Evolutionary conservation across 2,797 vertebrate species (phyloP), one percentile per base, ranked within the genome.

Genomic region (Sebastes itinus): DNA sequence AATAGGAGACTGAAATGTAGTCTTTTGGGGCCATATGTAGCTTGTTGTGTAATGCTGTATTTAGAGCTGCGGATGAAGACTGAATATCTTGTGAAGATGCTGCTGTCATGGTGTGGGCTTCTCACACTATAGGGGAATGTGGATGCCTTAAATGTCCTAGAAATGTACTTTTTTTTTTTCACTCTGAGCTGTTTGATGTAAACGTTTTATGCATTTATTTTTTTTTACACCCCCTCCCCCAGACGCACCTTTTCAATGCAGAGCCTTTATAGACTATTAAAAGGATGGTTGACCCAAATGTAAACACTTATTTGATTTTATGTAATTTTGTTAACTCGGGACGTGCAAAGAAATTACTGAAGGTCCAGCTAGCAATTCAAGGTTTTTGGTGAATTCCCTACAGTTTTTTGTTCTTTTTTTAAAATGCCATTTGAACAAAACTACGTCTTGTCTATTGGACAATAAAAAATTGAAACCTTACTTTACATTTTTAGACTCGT

Each of bases 381-480:
- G 32, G 5, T 32, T 83, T 12, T 72, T 52, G 10, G 11, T 68
- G 7, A 72, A 61, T 77, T 73, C 32, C 20, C 20, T 42, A 30
- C 35, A 46, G 3, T 46, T 68, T 70, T 14, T 14, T 38, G 69
- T 72, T 76, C 38, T 68, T 79, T 72, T 76, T 92, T 75, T 38
- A 14, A 14, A 60, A 76, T 72, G 20, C 55, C 20, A 56, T 69
- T 77, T 78, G 25, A 85, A 84, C 75, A 80, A 91, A 87, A 78
- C 61, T 75, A 73, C 73, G 70, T 77, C 81, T 92, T 92, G 93
- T 94, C 89, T 89, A 30, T 89, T 84, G 63, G 94, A 94, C 92
- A 95, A 95, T 95, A 93, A 96, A 95, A 59, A n/a, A 33, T 2
- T 80, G 75, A 62, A 87, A 77, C 56, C 25, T 4, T 32, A 64